Percentiles rank a stretch among this genome's conserved stretches.
Evolutionary conservation across 2,797 vertebrate species (phyloP).

Genomic region (Staurois parvus): DNA sequence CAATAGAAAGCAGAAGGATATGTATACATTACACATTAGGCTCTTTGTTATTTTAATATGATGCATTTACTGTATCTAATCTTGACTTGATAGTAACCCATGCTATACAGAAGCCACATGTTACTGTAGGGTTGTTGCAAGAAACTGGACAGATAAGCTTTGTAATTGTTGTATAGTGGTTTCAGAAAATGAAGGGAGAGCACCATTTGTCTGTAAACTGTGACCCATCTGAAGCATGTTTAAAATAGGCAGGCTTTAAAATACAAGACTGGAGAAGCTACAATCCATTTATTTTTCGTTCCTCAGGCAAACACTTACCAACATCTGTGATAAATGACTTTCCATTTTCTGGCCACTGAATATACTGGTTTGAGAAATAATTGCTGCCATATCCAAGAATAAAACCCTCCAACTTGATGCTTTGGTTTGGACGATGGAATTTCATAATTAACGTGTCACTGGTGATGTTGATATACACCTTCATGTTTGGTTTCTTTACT

Average conservation of each 20-base stretch:
- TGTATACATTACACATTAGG: no score
- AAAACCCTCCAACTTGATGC: conserved; percentile 90
- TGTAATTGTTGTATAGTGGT: no score
- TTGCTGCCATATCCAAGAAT: conserved; percentile 93
- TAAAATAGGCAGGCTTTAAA: not conserved
- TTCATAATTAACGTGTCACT: conserved; percentile 90
- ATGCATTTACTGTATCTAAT: no score
- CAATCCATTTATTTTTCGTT: not conserved
- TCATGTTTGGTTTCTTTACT: conserved; percentile 90
- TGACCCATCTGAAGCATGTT: no score
- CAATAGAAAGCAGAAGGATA: no score
- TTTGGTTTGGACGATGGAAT: conserved; percentile 83
- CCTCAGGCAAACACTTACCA: conserved; percentile 77
- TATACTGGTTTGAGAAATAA: conserved; percentile 91
- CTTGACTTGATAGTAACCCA: no score
- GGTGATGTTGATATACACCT: conserved; percentile 91
- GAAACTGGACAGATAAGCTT: no score
- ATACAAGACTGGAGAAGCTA: not conserved
- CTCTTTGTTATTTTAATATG: no score
- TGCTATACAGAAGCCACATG: no score
- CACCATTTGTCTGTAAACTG: no score
- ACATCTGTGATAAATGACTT: conserved; percentile 85
- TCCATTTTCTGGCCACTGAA: conserved; percentile 88
- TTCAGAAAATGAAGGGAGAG: no score
- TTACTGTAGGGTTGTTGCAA: no score